Evolutionary conservation across 1,140 invertebrate genomes (phyloP).

Genomic region (Mya arenaria): DNA sequence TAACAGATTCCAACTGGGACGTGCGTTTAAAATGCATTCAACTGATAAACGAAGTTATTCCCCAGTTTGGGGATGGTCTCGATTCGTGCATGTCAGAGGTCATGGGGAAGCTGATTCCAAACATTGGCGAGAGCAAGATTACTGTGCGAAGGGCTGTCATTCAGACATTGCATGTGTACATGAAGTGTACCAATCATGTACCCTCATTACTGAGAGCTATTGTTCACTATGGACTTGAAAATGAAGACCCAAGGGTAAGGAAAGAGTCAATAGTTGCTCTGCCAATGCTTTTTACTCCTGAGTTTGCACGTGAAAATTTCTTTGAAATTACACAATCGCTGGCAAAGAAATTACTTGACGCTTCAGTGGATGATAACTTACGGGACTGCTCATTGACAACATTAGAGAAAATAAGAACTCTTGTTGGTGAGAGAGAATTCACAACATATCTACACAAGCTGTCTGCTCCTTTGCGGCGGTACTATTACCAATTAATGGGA

Average conservation of each 20-base stretch:
- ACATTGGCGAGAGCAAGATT: constrained; percentile 79
- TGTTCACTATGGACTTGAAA: constrained; percentile 77
- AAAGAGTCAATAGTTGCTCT: constrained; percentile 78
- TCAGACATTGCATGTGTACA: constrained; percentile 79
- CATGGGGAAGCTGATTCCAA: constrained; percentile 76
- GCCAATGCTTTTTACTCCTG: constrained; percentile 79
- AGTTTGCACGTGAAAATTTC: constrained; percentile 77
- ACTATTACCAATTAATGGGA: constrained; percentile 74
- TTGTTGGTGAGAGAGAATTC: constrained; percentile 77
- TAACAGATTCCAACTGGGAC: constrained; percentile 78
- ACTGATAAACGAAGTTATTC: constrained; percentile 79
- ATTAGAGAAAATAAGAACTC: constrained; percentile 75
- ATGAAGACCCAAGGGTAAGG: constrained; percentile 73
- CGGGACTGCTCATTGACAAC: constrained; percentile 74
- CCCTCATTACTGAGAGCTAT: constrained; percentile 73
- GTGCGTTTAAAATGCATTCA: constrained; percentile 79
- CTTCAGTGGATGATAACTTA: constrained; percentile 75
- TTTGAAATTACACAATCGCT: constrained; percentile 76
- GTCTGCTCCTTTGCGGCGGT: constrained; percentile 72
- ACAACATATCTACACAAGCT: constrained; percentile 74
- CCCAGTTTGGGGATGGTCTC: constrained; percentile 76
- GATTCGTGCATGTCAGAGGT: constrained; percentile 78
- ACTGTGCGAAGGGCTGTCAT: constrained; percentile 76
- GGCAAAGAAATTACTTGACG: constrained; percentile 75
- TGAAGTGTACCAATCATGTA: constrained; percentile 77